A percentile compares a stretch with the other conserved stretches of the same genome.
phyloP scores from a whole-genome alignment of 2,888 invertebrate species.

The Drosophila demipolita region DNA sequence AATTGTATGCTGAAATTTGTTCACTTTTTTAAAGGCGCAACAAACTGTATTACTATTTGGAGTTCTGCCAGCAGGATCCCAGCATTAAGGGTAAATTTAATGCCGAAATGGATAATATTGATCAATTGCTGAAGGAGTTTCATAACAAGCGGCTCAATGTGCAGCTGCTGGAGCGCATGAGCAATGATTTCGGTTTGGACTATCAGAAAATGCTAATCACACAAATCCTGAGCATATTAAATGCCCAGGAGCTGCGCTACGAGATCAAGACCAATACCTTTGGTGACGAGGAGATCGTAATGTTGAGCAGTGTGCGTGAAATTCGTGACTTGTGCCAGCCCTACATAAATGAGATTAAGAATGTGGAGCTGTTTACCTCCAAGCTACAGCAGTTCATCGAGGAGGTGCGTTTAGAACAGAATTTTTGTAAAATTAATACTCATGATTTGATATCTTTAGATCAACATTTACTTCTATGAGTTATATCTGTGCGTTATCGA shows the following conservation, averaged over 20 bases:
- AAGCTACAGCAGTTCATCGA: constrained; percentile 80
- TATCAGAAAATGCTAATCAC: constrained; percentile 83
- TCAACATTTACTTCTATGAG: constrained; percentile 85
- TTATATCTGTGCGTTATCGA: constrained; percentile 84
- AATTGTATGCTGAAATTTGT: not conserved
- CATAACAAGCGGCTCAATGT: constrained; percentile 83
- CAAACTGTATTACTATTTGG: constrained; percentile 84
- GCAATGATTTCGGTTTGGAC: constrained; percentile 83
- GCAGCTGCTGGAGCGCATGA: constrained; percentile 81
- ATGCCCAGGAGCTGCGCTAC: constrained; percentile 81
- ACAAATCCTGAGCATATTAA: constrained; percentile 82
- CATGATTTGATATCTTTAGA: constrained; percentile 56
- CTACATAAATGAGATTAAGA: constrained; percentile 84
- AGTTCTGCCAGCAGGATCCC: constrained; percentile 83
- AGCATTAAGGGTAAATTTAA: constrained; percentile 81
- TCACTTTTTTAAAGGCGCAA: constrained; percentile 74
- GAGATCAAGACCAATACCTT: constrained; percentile 82
- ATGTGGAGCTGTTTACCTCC: constrained; percentile 77
- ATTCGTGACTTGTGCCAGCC: constrained; percentile 82
- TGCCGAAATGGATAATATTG: constrained; percentile 82
- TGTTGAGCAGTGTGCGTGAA: constrained; percentile 77
- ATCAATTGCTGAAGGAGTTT: constrained; percentile 82
- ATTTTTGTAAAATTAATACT: not conserved
- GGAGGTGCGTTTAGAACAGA: constrained; percentile 64
- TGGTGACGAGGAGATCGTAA: constrained; percentile 83